phyloP scores from a whole-genome alignment of 2,113 vertebrate genomes.

The Notechis scutatus region DNA sequence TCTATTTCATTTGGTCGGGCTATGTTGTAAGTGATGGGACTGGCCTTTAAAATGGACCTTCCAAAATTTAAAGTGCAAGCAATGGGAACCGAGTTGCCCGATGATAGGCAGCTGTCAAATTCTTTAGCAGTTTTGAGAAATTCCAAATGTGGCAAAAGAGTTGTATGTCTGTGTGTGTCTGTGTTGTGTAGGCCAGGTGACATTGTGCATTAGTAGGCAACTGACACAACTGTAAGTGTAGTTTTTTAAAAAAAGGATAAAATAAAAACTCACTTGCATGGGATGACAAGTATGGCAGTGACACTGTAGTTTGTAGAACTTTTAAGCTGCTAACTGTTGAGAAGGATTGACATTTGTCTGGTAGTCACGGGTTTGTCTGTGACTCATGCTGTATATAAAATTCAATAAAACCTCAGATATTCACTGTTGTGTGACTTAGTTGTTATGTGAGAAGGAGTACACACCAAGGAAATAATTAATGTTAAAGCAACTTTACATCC shows the following conservation, averaged over 20 bases:
- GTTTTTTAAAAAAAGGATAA: slow-evolving; percentile 67
- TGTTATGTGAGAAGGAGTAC: neutral
- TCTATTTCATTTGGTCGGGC: slow-evolving; percentile 34
- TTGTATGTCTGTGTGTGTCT: slow-evolving; percentile 62
- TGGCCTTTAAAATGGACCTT: slow-evolving; percentile 3
- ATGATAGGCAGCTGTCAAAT: slow-evolving; percentile 33
- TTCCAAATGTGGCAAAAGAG: slow-evolving; percentile 65
- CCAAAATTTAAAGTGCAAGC: slow-evolving; percentile 48
- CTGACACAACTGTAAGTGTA: slow-evolving; percentile 74
- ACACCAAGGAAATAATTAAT: neutral
- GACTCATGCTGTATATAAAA: slow-evolving; percentile 77
- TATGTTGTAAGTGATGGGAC: slow-evolving; percentile 29
- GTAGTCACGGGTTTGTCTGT: slow-evolving; percentile 64
- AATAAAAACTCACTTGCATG: slow-evolving; percentile 73
- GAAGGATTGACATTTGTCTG: slow-evolving; percentile 76
- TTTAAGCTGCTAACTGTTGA: slow-evolving; percentile 79
- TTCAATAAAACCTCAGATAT: slow-evolving; percentile 82
- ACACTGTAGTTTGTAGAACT: slow-evolving; percentile 77
- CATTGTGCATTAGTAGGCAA: slow-evolving; percentile 62
- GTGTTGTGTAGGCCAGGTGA: slow-evolving; percentile 72
- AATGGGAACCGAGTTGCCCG: slow-evolving; percentile 40
- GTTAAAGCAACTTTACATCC: neutral
- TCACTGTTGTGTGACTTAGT: slow-evolving; percentile 47
- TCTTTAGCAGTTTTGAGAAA: slow-evolving; percentile 53
- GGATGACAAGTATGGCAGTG: slow-evolving; percentile 74